A percentile compares a stretch with the other conserved stretches of the same genome.
phyloP scores from a whole-genome alignment of 2,797 vertebrate species.

The Megalops cyprinoides region DNA sequence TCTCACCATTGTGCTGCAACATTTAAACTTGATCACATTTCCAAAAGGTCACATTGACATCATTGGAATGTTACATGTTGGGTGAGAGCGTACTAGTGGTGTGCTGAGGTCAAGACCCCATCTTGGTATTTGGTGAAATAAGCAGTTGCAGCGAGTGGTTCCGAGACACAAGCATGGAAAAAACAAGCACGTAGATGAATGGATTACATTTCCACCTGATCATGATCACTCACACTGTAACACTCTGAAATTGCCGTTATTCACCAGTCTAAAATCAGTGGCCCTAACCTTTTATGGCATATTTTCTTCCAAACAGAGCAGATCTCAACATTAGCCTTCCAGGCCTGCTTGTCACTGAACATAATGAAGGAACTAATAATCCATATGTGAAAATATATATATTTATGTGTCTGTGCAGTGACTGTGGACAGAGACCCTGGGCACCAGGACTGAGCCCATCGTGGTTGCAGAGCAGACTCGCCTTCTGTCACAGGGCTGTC shows the following conservation, averaged over 20 bases:
- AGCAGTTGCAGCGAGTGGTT: not conserved
- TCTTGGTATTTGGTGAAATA: not conserved
- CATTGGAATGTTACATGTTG: not conserved
- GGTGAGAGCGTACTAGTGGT: not conserved
- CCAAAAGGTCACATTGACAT: too few relatives aligned
- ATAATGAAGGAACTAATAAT: not conserved
- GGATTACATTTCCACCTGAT: not conserved
- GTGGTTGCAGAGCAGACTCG: constrained; percentile 48
- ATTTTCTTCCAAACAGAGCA: not conserved
- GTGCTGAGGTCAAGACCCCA: not conserved
- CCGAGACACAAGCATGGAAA: not conserved
- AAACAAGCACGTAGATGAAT: not conserved
- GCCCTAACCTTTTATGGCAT: not conserved
- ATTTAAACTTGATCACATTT: too few relatives aligned
- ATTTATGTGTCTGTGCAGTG: not conserved
- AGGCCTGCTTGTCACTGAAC: not conserved
- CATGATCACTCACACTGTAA: not conserved
- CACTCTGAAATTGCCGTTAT: not conserved
- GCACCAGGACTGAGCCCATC: not conserved
- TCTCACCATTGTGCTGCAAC: not conserved
- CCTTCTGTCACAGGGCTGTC: constrained; percentile 82
- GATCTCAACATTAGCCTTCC: not conserved
- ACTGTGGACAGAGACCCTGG: not conserved
- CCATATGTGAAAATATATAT: not conserved
- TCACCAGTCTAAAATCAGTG: not conserved